phyloP scores from a whole-genome alignment of 2,888 invertebrate species.

The Philonicus albiceps region DNA sequence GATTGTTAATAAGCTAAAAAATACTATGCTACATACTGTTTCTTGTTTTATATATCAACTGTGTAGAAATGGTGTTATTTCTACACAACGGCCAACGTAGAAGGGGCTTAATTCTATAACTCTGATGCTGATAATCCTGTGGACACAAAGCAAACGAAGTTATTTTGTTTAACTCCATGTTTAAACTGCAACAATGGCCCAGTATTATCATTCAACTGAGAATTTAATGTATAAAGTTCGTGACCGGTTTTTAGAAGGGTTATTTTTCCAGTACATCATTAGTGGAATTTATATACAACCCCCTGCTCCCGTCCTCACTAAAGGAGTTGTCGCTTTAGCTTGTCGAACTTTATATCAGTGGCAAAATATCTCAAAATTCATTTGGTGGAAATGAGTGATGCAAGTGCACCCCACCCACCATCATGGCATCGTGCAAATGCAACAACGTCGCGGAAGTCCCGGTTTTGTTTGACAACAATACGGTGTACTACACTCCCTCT shows the following conservation, averaged over 20 bases:
- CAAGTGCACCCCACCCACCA: background rate
- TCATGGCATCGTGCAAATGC: background rate
- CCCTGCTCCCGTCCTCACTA: background rate
- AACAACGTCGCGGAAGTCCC: background rate
- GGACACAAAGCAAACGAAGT: too few species aligned
- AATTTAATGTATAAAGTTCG: background rate
- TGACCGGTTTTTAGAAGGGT: background rate
- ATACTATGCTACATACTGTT: too few species aligned
- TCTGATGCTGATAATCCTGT: too few species aligned
- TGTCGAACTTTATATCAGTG: background rate
- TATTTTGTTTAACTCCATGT: background rate
- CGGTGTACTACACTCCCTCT: background rate
- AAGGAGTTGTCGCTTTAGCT: background rate
- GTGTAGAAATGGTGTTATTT: too few species aligned
- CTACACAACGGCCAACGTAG: too few species aligned
- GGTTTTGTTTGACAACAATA: background rate
- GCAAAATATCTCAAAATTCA: background rate
- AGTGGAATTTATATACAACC: background rate
- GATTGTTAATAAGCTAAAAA: too few species aligned
- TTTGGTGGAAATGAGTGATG: background rate
- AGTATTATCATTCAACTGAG: background rate
- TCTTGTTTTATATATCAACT: too few species aligned
- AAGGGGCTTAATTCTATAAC: too few species aligned
- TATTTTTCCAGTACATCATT: background rate
- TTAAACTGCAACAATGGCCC: background rate